Evolutionary conservation across 2,113 vertebrate species (phyloP), one percentile per base, ranked within the genome.

Genomic region (Nerophis lumbriciformis): DNA sequence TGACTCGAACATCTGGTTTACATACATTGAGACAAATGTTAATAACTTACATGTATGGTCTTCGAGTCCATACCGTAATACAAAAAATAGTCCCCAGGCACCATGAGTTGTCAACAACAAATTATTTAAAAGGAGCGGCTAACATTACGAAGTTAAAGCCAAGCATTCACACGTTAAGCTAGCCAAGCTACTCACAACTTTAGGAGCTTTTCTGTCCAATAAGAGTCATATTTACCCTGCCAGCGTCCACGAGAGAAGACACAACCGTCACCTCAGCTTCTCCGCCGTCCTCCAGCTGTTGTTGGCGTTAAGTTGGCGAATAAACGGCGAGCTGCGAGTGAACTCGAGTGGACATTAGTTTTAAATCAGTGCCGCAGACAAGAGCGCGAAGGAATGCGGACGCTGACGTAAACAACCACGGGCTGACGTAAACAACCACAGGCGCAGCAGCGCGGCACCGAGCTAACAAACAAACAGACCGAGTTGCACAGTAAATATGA

Each of bases 371-470:
- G 53, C 53, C 37, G 37, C 35, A 54, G 15, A 44, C 38, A 15
- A 19, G 63, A 11, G 55, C 39, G 77, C 57, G 59, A 45, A 85
- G 82, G 86, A 88, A 88, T 85, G 84, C 84, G 74, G 84, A 82
- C 79, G 82, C 77, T 80, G 79, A 83, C 84, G 86, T 70, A 69
- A 59, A 12, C 72, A 53, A 39, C 11, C 36, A 13, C 39, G n/a
- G 39, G 19, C 14, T 80, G 79, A 83, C 84, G 86, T 70, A 69
- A 59, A 12, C 72, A 53, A 39, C 8, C 36, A 15, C 39, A 14
- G 39, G 19, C 14, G 37, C 45, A 11, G 48, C 49, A 11, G 6
- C 59, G 6, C 59, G 6, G 13, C 10, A 19, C 19, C 19, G 19
- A 1, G 19, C 19, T 19, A 19, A 45, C 42, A n/a, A 36, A 64